phyloP scores from a whole-genome alignment of 2,888 invertebrate genomes.

The Philereme transversata region DNA sequence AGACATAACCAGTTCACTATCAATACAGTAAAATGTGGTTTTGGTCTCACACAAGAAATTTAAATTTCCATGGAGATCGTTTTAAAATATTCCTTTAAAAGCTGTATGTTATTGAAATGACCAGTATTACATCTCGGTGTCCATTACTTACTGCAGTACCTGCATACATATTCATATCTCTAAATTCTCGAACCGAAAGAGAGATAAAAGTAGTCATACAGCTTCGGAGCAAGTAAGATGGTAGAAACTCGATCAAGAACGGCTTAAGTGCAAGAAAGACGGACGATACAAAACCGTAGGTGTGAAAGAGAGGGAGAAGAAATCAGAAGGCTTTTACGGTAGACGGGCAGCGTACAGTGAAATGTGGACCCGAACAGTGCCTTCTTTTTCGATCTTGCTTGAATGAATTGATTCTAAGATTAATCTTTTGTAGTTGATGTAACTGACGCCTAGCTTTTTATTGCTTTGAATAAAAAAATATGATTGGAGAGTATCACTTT shows the following conservation, averaged over 20 bases:
- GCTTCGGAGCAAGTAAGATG: slow-evolving; percentile 80
- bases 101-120: slow-evolving; percentile 70
- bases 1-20: slow-evolving; percentile 36
- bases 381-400: slow-evolving; percentile 79
- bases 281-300: slow-evolving; percentile 38
- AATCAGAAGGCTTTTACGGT: slow-evolving; percentile 83
- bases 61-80: slow-evolving; percentile 51
- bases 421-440: slow-evolving; percentile 73
- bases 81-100: slow-evolving; percentile 63
- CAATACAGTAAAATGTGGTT: slow-evolving; percentile 40
- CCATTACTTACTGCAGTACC: slow-evolving; percentile 74
- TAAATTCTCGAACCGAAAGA: slow-evolving; percentile 73
- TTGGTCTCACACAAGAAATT: slow-evolving; percentile 45
- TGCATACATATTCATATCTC: slow-evolving; percentile 80
- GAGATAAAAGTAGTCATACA: slow-evolving; percentile 81
- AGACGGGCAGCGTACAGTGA: slow-evolving; percentile 79
- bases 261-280: slow-evolving; percentile 62
- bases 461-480: slow-evolving; percentile 47
- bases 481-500: slow-evolving; percentile 46
- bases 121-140: slow-evolving; percentile 64
- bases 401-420: slow-evolving; percentile 82
- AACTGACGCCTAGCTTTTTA: slow-evolving; percentile 61
- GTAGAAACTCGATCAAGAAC: slow-evolving; percentile 80
- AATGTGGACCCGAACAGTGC: slow-evolving; percentile 74
- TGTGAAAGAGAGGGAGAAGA: slow-evolving; percentile 60